A percentile compares a stretch with the other conserved stretches of the same genome.
Conservation (phyloP, 2,888 invertebrate species). For the Synanthedon vespiformis region DNA sequence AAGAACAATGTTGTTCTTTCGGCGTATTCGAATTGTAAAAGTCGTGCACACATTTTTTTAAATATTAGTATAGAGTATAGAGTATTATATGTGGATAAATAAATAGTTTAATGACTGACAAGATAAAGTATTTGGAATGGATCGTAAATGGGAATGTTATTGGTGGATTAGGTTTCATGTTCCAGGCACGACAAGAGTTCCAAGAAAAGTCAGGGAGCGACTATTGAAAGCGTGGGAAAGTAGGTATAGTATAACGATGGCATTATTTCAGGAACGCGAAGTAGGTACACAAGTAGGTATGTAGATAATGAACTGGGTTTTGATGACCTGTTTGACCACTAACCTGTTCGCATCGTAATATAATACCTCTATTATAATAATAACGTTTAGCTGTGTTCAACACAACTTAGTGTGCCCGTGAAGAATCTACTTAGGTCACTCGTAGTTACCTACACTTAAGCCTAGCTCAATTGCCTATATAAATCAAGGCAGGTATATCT, state of each 20-base stretch:
- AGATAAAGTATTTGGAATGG: too few relatives aligned
- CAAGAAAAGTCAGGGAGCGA: not conserved
- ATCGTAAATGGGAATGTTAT: too few relatives aligned
- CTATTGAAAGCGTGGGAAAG: not conserved
- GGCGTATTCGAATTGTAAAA: too few relatives aligned
- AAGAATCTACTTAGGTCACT: not conserved
- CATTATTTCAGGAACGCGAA: conserved; percentile 5
- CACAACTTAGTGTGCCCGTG: not conserved
- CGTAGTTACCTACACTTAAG: not conserved
- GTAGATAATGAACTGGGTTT: conserved; percentile 27
- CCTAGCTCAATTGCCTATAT: too few relatives aligned
- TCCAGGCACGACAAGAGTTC: too few relatives aligned
- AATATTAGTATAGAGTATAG: too few relatives aligned
- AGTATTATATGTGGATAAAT: too few relatives aligned
- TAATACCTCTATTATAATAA: not conserved
- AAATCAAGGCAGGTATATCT: not conserved
- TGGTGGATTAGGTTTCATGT: too few relatives aligned
- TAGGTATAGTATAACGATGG: not conserved
- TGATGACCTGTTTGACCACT: conserved; percentile 44
- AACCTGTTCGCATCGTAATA: conserved; percentile 26
- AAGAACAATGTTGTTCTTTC: too few relatives aligned
- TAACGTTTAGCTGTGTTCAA: too few relatives aligned
- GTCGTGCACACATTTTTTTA: too few relatives aligned
- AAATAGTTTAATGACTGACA: too few relatives aligned
- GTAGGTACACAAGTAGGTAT: conserved; percentile 25